These are phyloP conservation scores for Trogon surrucura DNA, from an alignment of 2,113 vertebrate genomes.

Conservation along the genomic window DNA sequence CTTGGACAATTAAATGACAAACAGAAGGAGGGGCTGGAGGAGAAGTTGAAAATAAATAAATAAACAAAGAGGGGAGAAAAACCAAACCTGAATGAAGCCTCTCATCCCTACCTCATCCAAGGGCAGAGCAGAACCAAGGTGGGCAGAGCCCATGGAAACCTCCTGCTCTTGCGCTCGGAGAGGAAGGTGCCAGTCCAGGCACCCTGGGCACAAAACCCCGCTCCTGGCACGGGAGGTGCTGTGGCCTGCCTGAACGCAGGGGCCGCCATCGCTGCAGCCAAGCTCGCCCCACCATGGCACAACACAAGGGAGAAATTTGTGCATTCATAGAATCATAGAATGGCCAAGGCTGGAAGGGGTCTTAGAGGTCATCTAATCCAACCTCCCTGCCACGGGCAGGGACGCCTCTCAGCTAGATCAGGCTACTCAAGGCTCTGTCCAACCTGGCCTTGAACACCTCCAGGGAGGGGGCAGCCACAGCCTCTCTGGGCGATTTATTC, in stretches of 20 bases:
- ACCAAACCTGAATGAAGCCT: not conserved
- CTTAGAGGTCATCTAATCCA: too few relatives aligned
- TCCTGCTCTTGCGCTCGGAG: not conserved
- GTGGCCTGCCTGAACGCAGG: accelerated
- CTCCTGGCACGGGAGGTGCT: not conserved
- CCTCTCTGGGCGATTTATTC: too few relatives aligned
- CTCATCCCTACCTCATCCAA: not conserved
- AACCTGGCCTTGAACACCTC: too few relatives aligned
- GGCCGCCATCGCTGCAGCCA: accelerated
- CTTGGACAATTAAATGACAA: conserved; percentile 8
- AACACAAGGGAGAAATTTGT: not conserved
- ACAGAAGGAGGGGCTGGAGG: not conserved
- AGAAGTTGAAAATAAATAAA: not conserved
- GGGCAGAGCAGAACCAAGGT: not conserved
- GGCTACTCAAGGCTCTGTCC: too few relatives aligned
- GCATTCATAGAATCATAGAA: too few relatives aligned
- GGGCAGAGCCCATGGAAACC: not conserved
- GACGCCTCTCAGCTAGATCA: too few relatives aligned
- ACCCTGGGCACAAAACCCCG: not conserved
- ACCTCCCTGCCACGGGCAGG: too few relatives aligned
- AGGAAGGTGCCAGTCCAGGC: not conserved
- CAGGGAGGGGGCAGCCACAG: too few relatives aligned
- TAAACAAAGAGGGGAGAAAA: not conserved
- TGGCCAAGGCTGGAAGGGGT: too few relatives aligned
- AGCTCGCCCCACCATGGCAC: not conserved